phyloP scores from a whole-genome alignment of 2,797 vertebrate species.

The Phataginus tricuspis region DNA sequence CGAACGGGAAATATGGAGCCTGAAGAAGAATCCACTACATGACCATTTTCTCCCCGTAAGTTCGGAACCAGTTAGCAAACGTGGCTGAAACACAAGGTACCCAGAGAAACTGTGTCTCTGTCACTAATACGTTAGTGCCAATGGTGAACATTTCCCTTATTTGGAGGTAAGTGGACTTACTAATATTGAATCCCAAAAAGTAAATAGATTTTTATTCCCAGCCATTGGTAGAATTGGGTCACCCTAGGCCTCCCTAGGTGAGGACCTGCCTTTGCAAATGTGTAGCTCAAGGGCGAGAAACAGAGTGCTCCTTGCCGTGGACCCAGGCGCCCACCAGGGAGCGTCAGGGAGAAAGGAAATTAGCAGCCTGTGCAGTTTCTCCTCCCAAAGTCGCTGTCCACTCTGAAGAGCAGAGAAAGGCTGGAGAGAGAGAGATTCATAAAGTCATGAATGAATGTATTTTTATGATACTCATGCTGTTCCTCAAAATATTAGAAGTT shows the following conservation, averaged over 20 bases:
- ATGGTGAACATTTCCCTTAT: not conserved
- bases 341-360: not conserved
- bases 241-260: not conserved
- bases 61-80: not conserved
- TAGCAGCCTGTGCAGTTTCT: not conserved
- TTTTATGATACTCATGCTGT: not conserved
- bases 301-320: not conserved
- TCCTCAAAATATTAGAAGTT: not conserved
- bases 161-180: not conserved
- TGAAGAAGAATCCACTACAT: not conserved
- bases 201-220: not conserved
- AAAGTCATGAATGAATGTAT: no score
- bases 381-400: not conserved
- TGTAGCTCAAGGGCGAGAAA: not conserved
- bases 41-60: not conserved
- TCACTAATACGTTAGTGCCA: not conserved
- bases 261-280: not conserved
- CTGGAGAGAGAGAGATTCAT: not conserved
- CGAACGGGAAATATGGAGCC: not conserved
- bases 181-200: not conserved
- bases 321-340: not conserved
- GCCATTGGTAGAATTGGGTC: not conserved
- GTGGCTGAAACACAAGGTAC: not conserved
- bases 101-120: not conserved
- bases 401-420: not conserved